Evolutionary conservation across 2,888 invertebrate genomes (phyloP).

Genomic region (Amphipoea lucens): DNA sequence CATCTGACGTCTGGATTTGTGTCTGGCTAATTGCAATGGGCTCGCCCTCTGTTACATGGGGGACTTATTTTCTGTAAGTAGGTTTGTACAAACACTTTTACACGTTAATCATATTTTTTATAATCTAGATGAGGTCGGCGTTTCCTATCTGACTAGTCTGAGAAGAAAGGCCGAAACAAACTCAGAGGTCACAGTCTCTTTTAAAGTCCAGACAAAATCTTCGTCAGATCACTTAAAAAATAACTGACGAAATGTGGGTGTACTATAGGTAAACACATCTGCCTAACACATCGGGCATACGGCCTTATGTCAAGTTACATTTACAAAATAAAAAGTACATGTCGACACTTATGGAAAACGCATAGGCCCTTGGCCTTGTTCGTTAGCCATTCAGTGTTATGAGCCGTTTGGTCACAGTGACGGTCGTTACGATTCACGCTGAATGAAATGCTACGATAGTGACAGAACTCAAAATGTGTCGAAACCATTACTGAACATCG

Average conservation of each 20-base stretch:
- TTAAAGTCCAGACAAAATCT: too few relatives aligned
- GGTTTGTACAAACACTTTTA: too few relatives aligned
- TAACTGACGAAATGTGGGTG: too few relatives aligned
- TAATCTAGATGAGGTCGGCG: too few relatives aligned
- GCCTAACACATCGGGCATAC: background rate
- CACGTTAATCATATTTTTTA: too few relatives aligned
- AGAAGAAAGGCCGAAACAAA: too few relatives aligned
- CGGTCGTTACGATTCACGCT: constrained; percentile 33
- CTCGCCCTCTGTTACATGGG: background rate
- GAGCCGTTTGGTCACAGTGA: constrained; percentile 56
- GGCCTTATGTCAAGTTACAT: background rate
- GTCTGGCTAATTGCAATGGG: background rate
- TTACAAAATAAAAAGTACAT: constrained; percentile 1
- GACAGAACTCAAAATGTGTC: background rate
- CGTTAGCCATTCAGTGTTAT: constrained; percentile 42
- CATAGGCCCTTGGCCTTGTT: constrained; percentile 54
- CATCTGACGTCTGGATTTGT: background rate
- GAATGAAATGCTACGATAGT: constrained; percentile 41
- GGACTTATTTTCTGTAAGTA: background rate
- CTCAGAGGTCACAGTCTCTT: too few relatives aligned
- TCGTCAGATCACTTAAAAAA: background rate
- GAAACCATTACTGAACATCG: background rate
- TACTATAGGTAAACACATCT: too few relatives aligned
- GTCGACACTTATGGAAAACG: constrained; percentile 54
- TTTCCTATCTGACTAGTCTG: too few relatives aligned